Evolutionary conservation across 2,113 vertebrate species (phyloP).

Genomic region (Castor canadensis): DNA sequence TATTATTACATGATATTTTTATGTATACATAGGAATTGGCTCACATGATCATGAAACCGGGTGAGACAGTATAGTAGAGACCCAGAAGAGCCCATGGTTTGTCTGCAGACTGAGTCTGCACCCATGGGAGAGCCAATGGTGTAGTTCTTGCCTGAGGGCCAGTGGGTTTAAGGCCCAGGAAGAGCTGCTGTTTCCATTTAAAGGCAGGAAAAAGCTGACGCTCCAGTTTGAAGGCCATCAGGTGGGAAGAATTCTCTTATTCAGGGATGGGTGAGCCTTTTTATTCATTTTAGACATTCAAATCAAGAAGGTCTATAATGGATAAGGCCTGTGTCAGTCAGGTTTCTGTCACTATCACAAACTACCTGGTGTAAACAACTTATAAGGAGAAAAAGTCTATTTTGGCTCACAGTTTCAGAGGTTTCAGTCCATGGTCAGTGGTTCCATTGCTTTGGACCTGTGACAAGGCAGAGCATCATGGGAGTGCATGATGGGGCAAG

Average conservation of each 20-base stretch:
- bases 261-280: neutral
- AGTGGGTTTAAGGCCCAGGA: neutral
- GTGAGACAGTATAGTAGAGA: too few relatives aligned
- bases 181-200: neutral
- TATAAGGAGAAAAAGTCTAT: neutral
- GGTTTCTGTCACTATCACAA: neutral
- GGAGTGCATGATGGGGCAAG: neutral
- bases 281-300: neutral
- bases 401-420: neutral
- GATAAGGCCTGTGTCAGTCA: neutral
- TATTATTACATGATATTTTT: neutral
- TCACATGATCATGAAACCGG: neutral
- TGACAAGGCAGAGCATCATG: too few relatives aligned
- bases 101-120: neutral
- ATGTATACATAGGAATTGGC: neutral
- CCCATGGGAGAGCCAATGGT: rapidly evolving
- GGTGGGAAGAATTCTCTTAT: neutral
- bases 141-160: neutral
- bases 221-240: too few relatives aligned
- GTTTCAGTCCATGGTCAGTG: too few relatives aligned
- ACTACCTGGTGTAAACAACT: neutral
- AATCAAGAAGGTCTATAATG: too few relatives aligned
- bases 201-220: neutral
- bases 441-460: too few relatives aligned
- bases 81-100: neutral